These are phyloP conservation scores for Cydia pomonella DNA, from an alignment of 1,140 invertebrate genomes.

Conservation along the genomic window DNA sequence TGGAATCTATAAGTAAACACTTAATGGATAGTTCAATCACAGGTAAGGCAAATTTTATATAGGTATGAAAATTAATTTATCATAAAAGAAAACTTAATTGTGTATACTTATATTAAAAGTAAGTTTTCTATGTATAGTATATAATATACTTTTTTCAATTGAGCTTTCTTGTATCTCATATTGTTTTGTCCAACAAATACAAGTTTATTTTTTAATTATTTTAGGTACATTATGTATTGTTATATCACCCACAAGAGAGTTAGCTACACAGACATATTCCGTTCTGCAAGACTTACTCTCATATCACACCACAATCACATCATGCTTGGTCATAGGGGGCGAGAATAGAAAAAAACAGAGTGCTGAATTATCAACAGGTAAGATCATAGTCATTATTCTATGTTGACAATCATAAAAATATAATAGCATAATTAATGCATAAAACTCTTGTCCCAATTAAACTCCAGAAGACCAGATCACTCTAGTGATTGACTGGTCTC, in stretches of 20 bases:
- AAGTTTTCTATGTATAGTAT: no score
- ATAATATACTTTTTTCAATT: no score
- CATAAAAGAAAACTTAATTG: no score
- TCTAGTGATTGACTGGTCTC: no score
- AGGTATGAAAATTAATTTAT: neutral
- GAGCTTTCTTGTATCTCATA: no score
- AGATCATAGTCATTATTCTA: constrained; percentile 9
- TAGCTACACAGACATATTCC: constrained; percentile 96
- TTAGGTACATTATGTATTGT: constrained; percentile 89
- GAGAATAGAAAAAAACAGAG: constrained; percentile 87
- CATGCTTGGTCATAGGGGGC: constrained; percentile 93
- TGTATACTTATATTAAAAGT: no score
- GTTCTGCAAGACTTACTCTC: constrained; percentile 89
- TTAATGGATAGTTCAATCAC: constrained; percentile 86
- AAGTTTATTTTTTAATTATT: constrained; percentile 37
- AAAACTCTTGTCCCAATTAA: no score
- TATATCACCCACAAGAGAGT: constrained; percentile 95
- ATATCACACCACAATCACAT: constrained; percentile 91
- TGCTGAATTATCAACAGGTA: constrained; percentile 55
- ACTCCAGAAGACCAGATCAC: no score
- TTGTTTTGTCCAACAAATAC: no score
- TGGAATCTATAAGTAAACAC: constrained; percentile 86
- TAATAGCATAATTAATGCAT: no score
- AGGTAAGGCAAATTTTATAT: constrained; percentile 83
- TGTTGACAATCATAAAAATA: no score